Evolutionary conservation across 2,888 invertebrate genomes (phyloP), one percentile per base, ranked within the genome.

Genomic region (Pseudococcus longispinus): DNA sequence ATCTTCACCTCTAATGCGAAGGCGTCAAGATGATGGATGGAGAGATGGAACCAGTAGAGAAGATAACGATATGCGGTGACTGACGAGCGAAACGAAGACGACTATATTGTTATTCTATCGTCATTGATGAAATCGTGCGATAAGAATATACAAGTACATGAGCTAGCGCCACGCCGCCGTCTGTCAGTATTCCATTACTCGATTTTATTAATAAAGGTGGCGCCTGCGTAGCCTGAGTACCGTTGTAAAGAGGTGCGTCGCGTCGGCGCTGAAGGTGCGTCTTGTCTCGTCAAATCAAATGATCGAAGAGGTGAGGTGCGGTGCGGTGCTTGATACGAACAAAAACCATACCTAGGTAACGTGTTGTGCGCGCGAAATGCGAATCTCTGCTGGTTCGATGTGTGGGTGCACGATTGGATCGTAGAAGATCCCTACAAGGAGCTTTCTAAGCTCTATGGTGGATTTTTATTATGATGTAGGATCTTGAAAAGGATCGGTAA

Each of bases 51-150:
- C 1, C 0, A 23, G 60, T 2, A 2, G 60, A 23, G 23, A 9
- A 11, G 55, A 46, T 46, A 55, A n/a, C 55, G n/a, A 5, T 8
- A n/a, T 20, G 11, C 23, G 20, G 55, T 23, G 60, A 23, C 60
- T 1, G 29, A 18, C 70, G 29, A 18, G 37, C 37, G 37, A 37
- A 37, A 1, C 37, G 8, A 8, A 4, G 5, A 8, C 37, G 15
- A 65, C 26, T 65, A 29, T 29, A 18, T 29, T 70, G 70, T 70
- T 70, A 70, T 70, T 70, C 29, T 32, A 70, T 70, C 70, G 70
- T 70, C 29, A 32, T 70, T 70, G 70, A 70, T 70, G 32, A 70
- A 29, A 29, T 60, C 70, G 70, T 15, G 29, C 26, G 70, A 70
- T 29, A 70, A 70, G 70, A 70, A 70, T 60, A 23, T 23, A 23